Evolutionary conservation across 1,140 invertebrate species (phyloP), one percentile per base, ranked within the genome.

Genomic region (Neodiprion fabricii): DNA sequence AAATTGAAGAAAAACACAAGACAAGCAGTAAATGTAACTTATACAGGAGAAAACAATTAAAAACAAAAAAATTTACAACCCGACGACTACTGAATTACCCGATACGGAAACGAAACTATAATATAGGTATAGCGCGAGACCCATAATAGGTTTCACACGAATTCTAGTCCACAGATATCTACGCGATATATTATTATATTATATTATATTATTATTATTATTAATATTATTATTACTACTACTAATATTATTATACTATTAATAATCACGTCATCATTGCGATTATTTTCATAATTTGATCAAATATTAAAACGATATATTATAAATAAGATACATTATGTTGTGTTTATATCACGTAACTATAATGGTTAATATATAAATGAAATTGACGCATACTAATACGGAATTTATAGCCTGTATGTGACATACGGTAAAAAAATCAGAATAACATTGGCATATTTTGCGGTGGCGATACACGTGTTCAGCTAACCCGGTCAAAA

Each of bases 121-220:
- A 83, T 81, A 81, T 78, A 77, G 80, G 79, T 81, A 80, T 81
- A 82, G 82, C 84, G 86, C 82, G 83, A 87, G 80, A 85, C 79
- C 82, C 83, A 85, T 85, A 40, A 84, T 82, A 84, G 84, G 83
- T 86, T 82, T 85, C 85, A 84, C 78, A 86, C 85, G 80, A 87
- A 88, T 87, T 87, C 87, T 89, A 89, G 87, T 89, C 87, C 85
- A 86, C 78, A 82, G 86, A 84, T 81, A 82, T 84, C 88, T 86
- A 87, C 86, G 79, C 80, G 81, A 69, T 69, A 69, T 69, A 69
- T n/a, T n/a, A n/a, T n/a, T n/a, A n/a, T n/a, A n/a, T n/a, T n/a
- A n/a, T 69, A 69, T 8, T 14, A 21, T 69, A 69, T 71, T 70
- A 70, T 40, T 76, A 74, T 76, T 77, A 80, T 83, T 78, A 75